Conservation (phyloP, 2,797 vertebrate species). For the Tragelaphus oryx region DNA sequence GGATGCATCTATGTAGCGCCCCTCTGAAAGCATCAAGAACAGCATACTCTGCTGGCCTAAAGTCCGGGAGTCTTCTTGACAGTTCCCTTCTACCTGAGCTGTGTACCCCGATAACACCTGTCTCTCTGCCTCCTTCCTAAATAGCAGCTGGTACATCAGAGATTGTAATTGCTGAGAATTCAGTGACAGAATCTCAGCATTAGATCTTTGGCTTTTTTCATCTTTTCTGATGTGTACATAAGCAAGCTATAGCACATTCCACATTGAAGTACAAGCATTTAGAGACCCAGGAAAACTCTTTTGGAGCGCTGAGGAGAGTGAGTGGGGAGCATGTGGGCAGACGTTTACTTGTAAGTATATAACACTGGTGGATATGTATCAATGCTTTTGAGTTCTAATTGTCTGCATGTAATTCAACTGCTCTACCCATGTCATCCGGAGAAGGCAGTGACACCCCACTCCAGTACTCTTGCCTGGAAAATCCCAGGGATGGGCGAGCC, state of each 20-base stretch:
- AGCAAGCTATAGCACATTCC: not conserved
- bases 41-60: not conserved
- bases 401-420: not conserved
- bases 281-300: not conserved
- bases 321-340: not conserved
- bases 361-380: not conserved
- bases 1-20: not conserved
- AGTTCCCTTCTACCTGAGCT: not conserved
- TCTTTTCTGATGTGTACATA: not conserved
- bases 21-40: not conserved
- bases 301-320: not conserved
- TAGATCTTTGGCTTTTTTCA: slow-evolving; percentile 5
- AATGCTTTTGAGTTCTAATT: not conserved
- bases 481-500: too few species aligned
- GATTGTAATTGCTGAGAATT: not conserved
- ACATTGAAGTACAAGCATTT: not conserved
- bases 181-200: slow-evolving; percentile 7
- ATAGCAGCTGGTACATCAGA: not conserved
- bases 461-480: too few species aligned
- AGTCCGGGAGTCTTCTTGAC: not conserved
- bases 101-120: not conserved
- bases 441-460: too few species aligned
- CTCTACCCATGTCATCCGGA: not conserved
- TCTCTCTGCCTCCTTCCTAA: not conserved
- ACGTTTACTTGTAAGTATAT: not conserved